Evolutionary conservation across 2,113 vertebrate genomes (phyloP).

Genomic region (Elgaria multicarinata): DNA sequence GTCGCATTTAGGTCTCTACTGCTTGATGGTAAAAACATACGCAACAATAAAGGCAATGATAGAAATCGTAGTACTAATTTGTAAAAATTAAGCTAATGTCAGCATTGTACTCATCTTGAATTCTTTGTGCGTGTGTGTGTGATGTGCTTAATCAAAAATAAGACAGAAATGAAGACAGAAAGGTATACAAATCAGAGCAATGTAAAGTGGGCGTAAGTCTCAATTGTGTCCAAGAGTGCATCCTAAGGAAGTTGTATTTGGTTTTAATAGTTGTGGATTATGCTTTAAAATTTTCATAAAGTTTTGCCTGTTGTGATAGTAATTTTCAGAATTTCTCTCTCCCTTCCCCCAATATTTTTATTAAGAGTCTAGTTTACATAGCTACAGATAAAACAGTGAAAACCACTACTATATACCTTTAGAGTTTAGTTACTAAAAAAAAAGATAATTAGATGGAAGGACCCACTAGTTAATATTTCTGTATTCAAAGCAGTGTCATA

Average conservation of each 20-base stretch:
- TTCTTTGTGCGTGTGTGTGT: background rate
- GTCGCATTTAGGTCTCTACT: conserved; percentile 19
- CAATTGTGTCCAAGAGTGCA: background rate
- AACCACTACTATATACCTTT: background rate
- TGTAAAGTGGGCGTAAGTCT: background rate
- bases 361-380: background rate
- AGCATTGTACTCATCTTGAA: background rate
- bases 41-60: background rate
- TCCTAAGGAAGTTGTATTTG: background rate
- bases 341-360: too few species aligned
- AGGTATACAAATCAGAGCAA: background rate
- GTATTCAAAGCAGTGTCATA: background rate
- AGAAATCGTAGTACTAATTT: background rate
- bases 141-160: background rate
- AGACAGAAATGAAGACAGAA: background rate
- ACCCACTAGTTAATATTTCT: background rate
- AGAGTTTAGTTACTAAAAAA: background rate
- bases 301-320: background rate
- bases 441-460: background rate
- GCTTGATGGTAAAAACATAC: background rate
- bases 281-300: background rate
- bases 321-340: background rate
- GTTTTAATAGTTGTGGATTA: background rate
- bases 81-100: background rate
- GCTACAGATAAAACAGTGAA: background rate